Evolutionary conservation across 2,113 vertebrate genomes (phyloP), one percentile per base, ranked within the genome.

Genomic region (Polypterus bichir): DNA sequence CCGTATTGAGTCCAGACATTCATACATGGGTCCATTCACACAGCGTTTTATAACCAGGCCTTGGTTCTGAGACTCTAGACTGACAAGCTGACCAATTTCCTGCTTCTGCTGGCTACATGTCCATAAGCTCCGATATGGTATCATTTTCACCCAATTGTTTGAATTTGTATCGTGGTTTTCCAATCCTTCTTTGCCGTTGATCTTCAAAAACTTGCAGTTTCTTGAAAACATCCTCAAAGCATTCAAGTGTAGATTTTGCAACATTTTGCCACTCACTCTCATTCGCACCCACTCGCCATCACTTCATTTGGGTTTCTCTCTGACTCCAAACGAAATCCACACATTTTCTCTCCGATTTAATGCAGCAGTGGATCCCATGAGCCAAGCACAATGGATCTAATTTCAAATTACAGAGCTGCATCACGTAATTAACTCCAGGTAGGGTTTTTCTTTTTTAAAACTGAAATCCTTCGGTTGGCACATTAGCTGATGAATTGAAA

Each of bases 321-420:
- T 80, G 90, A 92, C 86, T 89, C 93, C 92, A 93, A 96, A 97
- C 91, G 91, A 97, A 92, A 92, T 93, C 96, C 91, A 90, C 92
- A 92, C 94, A 84, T 91, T 93, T 91, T 84, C 92, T 89, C 89
- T 81, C 89, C 87, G 88, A 93, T 97, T 95, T 92, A 94, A 97
- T 97, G 94, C 96, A 97, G 93, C 92, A 93, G 92, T 91, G 86
- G 92, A 97, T 97, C 94, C 96, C 94, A 91, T 89, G 93, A 98
- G 94, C 92, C 91, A 95, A 97, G 92, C 95, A 93, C 91, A 94
- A 97, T 96, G 91, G 92, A 95, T 94, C 94, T 92, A 96, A 97
- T 92, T 80, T 83, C 87, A 90, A 88, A 92, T 89, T 91, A 94
- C 91, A 92, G 90, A 92, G 96, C 96, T 96, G 96, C 96, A 96